phyloP scores from a whole-genome alignment of 1,140 invertebrate species.

The Teleogryllus occipitalis region DNA sequence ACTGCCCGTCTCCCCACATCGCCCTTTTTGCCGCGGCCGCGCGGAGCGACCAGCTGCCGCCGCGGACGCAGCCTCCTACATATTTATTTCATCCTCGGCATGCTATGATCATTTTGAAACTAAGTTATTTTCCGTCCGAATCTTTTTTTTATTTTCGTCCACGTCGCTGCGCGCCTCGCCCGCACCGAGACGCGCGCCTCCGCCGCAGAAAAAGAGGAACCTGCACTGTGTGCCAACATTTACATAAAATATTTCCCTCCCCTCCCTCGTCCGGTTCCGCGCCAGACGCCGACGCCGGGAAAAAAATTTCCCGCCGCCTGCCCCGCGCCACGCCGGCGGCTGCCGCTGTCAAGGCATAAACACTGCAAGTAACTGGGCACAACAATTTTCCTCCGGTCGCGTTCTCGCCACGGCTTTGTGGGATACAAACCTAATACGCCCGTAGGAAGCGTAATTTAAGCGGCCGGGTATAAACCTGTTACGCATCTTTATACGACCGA shows the following conservation, averaged over 20 bases:
- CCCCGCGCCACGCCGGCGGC: no score
- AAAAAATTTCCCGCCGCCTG: background rate
- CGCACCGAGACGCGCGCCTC: background rate
- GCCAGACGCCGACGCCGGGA: background rate
- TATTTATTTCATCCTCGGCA: constrained; percentile 1
- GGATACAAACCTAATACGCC: background rate
- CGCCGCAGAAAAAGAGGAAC: background rate
- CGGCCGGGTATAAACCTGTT: background rate
- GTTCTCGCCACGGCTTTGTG: background rate
- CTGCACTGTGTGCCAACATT: background rate
- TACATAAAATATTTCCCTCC: background rate
- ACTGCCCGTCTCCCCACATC: no score
- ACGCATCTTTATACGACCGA: background rate
- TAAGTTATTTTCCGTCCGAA: constrained; percentile 1
- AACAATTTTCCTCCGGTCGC: background rate
- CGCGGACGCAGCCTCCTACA: background rate
- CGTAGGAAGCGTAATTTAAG: background rate
- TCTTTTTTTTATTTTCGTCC: background rate
- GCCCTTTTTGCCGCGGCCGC: background rate
- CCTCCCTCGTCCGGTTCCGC: background rate
- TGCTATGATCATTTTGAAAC: constrained; percentile 1
- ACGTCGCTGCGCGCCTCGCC: background rate
- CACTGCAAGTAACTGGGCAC: constrained; percentile 3
- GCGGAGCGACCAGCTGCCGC: background rate
- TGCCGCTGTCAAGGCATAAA: background rate